Evolutionary conservation across 2,113 vertebrate species (phyloP), one percentile per base, ranked within the genome.

Genomic region (Syngnathoides biaculeatus): DNA sequence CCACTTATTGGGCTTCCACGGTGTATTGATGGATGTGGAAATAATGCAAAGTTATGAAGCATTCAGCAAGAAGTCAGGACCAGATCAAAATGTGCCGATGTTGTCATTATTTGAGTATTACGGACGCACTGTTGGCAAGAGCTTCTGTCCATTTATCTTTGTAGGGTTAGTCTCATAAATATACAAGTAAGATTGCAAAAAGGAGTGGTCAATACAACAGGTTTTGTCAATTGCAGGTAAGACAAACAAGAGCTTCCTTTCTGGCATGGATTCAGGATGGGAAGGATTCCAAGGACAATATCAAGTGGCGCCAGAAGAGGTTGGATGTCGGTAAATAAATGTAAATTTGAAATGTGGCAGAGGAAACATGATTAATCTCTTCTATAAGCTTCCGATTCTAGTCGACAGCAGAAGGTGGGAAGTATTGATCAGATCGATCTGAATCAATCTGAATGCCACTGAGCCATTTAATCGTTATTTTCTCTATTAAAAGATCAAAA

Each of bases 401-500:
- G 58, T 71, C 26, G 69, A 68, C 24, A 72, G 70, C 70, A 53
- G 64, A 71, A 75, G 67, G 65, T 20, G 64, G 24, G 73, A 58
- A 68, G 56, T 82, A 80, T 81, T 64, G 62, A 86, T 85, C 70
- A 47, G 35, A 69, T 61, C 64, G 80, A 62, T 60, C 59, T 64
- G 55, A 78, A 56, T 47, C 75, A 62, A 79, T 83, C 50, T 83
- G 71, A 89, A 84, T 83, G 78, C 69, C 47, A 42, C 64, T 74
- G 58, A 81, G 72, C 71, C 65, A 69, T 83, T 87, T 83, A 70
- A 82, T 73, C 87, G 68, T 73, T 79, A 68, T 82, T 80, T 66
- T 68, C 73, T 67, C 64, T 61, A 86, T 84, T 72, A 87, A 86
- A 86, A 22, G 73, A 89, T 84, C 81, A 84, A 69, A 76, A 76